These are phyloP conservation scores for Theristicus caerulescens DNA, from an alignment of 2,113 vertebrate genomes.

Conservation along the genomic window DNA sequence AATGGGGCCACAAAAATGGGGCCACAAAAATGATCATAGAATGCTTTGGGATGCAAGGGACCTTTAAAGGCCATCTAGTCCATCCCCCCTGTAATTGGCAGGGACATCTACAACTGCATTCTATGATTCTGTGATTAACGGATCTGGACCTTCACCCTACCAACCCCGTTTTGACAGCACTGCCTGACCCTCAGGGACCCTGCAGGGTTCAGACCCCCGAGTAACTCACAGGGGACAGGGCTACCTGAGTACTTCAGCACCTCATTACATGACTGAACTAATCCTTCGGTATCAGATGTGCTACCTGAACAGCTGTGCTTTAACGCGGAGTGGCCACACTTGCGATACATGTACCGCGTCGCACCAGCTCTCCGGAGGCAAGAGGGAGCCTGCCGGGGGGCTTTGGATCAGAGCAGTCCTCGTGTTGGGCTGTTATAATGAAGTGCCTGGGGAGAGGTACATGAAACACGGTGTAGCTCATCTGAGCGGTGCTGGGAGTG, in stretches of 20 bases:
- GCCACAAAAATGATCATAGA: too few relatives aligned
- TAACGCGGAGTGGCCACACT: not conserved
- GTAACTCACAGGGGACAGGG: not conserved
- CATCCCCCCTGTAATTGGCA: too few relatives aligned
- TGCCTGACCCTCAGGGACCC: not conserved
- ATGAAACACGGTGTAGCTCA: not conserved
- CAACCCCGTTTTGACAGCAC: not conserved
- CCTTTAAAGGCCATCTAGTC: too few relatives aligned
- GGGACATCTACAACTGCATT: too few relatives aligned
- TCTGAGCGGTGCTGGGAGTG: not conserved
- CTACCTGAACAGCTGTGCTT: not conserved
- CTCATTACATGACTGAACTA: not conserved
- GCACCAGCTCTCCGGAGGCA: not conserved
- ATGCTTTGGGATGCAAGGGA: too few relatives aligned
- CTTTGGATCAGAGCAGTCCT: not conserved
- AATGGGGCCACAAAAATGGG: too few relatives aligned
- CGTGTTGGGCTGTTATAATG: not conserved
- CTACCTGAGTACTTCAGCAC: not conserved
- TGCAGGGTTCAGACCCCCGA: not conserved
- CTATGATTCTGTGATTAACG: too few relatives aligned
- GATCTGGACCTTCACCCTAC: not conserved
- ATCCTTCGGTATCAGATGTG: not conserved
- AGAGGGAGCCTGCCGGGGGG: not conserved
- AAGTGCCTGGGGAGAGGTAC: constrained; percentile 24
- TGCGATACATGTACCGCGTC: accelerated